Conservation (phyloP, 2,797 vertebrate genomes). For the Pantherophis alleghaniensis region DNA sequence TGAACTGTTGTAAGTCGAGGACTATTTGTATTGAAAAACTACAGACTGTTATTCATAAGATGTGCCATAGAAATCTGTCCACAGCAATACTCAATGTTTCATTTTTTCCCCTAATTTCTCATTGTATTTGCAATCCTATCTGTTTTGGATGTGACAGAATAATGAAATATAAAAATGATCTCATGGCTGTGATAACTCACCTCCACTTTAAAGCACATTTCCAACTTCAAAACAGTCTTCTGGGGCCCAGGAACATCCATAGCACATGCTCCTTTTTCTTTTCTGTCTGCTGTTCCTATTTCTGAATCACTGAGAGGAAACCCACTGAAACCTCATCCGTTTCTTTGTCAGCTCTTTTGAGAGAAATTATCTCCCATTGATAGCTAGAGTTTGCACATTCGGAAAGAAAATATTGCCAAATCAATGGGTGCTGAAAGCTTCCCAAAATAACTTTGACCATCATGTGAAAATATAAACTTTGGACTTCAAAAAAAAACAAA, state of each 20-base stretch:
- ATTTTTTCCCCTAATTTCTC: rapidly evolving
- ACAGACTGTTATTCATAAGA: not conserved
- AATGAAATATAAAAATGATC: not conserved
- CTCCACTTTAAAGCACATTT: not conserved
- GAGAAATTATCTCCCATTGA: slow-evolving; percentile 12
- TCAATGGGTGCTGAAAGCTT: not conserved
- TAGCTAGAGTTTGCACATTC: not conserved
- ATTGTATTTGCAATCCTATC: not conserved
- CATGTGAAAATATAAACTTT: not conserved
- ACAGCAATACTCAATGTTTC: not conserved
- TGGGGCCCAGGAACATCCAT: not conserved
- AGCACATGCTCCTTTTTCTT: not conserved
- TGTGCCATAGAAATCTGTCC: too few species aligned
- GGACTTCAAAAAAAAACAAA: not conserved
- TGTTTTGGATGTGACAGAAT: slow-evolving; percentile 14
- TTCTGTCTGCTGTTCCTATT: not conserved
- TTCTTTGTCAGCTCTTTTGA: not conserved
- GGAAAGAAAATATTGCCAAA: not conserved
- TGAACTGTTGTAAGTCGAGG: not conserved
- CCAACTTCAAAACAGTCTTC: not conserved
- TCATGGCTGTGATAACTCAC: not conserved
- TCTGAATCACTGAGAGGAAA: not conserved
- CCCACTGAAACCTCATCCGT: not conserved
- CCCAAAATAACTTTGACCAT: not conserved
- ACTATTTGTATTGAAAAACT: not conserved